Base-by-base conservation (phyloP, 2,113 vertebrate genomes). In the Orcinus orca region DNA sequence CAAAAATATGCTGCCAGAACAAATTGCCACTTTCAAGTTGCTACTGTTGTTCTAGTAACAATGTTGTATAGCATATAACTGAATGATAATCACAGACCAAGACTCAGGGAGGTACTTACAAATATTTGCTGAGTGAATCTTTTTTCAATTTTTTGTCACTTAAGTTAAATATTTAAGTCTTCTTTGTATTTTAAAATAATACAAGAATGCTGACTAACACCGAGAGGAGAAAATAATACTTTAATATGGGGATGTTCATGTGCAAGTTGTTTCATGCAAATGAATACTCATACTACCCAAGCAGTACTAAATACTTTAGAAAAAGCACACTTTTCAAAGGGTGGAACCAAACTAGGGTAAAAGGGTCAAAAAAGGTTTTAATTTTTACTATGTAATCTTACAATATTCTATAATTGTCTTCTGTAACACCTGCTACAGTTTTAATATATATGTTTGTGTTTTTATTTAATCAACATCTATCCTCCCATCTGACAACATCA, bases 161-260 rank as follows among this genome's bases (percentile, higher is more conserved):
- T 53, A 60, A 53, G 5, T 93, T 93, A 94, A 96, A 94, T 85
- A 58, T 21, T 81, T 74, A 80, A 73, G 20, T 83, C 83, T 96
- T 89, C 33, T 93, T 36, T 9, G 33, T 90, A 31, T 79, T 91
- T 94, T 74, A 41, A 97, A 93, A 87, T 77, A 88, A 83, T 33
- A 84, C 2, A 94, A 91, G 95, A 63, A n/a, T 36, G n/a, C 5
- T 63, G 17, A 60, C 20, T 90, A 73, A 76, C 25, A 96, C 60
- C 79, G 38, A 95, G 29, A 88, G 77, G 47, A 68, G 60, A 93
- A 80, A 92, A 81, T 20, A 71, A 38, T 58, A 76, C 20, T 87
- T 95, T 92, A 87, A 38, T 70, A 95, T 88, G 29, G 86, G 44
- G 12, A 71, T 92, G 10, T 31, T 55, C 29, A 8, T 13, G 79